Base-by-base conservation (phyloP, 2,113 vertebrate genomes). In the Megalops atlanticus region DNA sequence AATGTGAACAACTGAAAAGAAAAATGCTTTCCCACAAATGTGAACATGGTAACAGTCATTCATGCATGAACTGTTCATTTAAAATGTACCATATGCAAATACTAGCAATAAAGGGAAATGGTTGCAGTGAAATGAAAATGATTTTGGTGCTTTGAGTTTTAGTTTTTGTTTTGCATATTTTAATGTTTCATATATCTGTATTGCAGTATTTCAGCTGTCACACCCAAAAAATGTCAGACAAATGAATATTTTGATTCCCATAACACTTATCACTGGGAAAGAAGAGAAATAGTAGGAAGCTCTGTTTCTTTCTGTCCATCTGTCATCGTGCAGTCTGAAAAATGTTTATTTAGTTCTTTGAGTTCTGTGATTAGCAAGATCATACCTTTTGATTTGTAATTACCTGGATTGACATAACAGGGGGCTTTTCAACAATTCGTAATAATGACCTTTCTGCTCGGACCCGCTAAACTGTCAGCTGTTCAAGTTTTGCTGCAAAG, bases 351-450 rank as follows among this genome's bases (percentile, higher is more conserved):
- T 76, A 52, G 43, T 80, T 75, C 31, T 74, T 41, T 45, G 79
- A 90, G 82, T 85, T 89, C 39, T 7, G 41, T 49, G 38, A 43
- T 89, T 86, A 92, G 86, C 41, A n/a, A 86, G 82, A 88, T 70
- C 75, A 84, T 86, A 74, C 85, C 85, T 87, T 82, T 80, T 83
- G 87, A 86, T 89, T 83, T 79, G 82, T 86, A 86, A 85, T 89
- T 85, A 82, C 49, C 74, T 80, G 83, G 87, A 85, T 82, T 86
- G 89, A 90, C 81, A 14, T 85, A 89, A 89, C 88, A 84, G 81
- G 88, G 88, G 87, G 80, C 93, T 89, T 94, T 92, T 92, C 93
- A 91, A 83, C 90, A 92, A 93, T 91, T 83, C 84, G 80, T 88
- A 93, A 89, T 90, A 82, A 90, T 49, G 68, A 91, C 87, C 79